Evolutionary conservation across 92 coral and sea anemone species (phyloP), one percentile per base, ranked within the genome.

Genomic region (Diadumene lineata): DNA sequence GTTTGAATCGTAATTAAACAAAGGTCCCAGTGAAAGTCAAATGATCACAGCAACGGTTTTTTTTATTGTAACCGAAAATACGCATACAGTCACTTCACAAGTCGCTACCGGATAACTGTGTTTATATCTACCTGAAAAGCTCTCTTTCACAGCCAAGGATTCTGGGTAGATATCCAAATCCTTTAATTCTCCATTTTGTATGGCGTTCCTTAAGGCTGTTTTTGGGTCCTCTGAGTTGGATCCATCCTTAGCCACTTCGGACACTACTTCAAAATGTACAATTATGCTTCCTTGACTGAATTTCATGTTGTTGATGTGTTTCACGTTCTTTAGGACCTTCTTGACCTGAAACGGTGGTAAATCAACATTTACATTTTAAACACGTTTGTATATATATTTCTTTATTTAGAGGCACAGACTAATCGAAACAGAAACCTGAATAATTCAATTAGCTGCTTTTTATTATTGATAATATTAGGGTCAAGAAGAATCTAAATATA

Each of bases 161-260:
- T 32, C 77, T 72, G 66, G 77, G 15, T 72, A 32, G 43, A 72
- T 55, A 27, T 56, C 64, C 50, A 72, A n/a, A 31, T 57, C 77
- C 8, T 31, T 72, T 34, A 72, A 27, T 21, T 72, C 44, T 24
- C 77, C 77, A 27, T 28, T 72, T 57, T 72, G 46, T 29, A 72
- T 72, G 77, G 77, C 77, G 29, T 72, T 56, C 66, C 66, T 56
- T 50, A 72, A 30, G 66, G 77, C 53, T 57, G 53, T 55, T 33
- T 55, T 53, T 72, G 53, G 77, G 77, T 72, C 66, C 76, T 71
- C 65, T 18, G 17, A 23, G 6, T 19, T 44, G 7, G 63, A 70
- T 13, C 27, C 63, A 50, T 70, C 48, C 19, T 53, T 15, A 53
- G 58, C 19, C 43, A 62, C 68, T 9, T 62, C 56, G 28, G 50